A percentile compares a stretch with the other conserved stretches of the same genome.
Conservation (phyloP, 2,113 vertebrate genomes). For the Apistogramma diplotaenia region DNA sequence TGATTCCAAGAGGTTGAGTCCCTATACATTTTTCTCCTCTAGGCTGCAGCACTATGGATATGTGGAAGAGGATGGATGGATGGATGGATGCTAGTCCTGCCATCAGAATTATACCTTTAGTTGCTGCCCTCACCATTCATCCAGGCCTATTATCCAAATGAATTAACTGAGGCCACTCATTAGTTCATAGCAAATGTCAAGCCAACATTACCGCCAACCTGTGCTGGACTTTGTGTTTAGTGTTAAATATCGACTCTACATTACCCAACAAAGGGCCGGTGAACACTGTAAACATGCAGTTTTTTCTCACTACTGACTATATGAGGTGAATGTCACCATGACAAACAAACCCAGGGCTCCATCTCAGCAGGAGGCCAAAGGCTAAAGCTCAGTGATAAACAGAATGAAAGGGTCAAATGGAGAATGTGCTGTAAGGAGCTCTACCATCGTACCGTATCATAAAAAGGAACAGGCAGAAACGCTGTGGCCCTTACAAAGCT, state of each 20-base stretch:
- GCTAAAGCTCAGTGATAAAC: not conserved
- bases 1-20: not conserved
- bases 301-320: not conserved
- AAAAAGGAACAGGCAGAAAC: accelerated
- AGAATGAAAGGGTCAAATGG: not conserved
- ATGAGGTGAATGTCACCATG: slow-evolving; percentile 14
- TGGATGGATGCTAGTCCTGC: not conserved
- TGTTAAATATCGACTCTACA: not conserved
- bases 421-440: not conserved
- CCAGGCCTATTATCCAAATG: not conserved
- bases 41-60: not conserved
- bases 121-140: not conserved
- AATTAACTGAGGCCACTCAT: not conserved
- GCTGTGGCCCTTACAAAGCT: not conserved
- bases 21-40: not conserved
- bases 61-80: too few species aligned
- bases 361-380: not conserved
- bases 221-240: not conserved
- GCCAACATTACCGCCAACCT: not conserved
- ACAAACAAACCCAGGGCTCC: not conserved
- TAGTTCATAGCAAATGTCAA: not conserved
- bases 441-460: not conserved
- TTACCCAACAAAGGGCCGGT: not conserved
- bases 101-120: not conserved
- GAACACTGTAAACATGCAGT: not conserved